Evolutionary conservation across 2,113 vertebrate species (phyloP), one percentile per base, ranked within the genome.

Genomic region (Steatornis caripensis): DNA sequence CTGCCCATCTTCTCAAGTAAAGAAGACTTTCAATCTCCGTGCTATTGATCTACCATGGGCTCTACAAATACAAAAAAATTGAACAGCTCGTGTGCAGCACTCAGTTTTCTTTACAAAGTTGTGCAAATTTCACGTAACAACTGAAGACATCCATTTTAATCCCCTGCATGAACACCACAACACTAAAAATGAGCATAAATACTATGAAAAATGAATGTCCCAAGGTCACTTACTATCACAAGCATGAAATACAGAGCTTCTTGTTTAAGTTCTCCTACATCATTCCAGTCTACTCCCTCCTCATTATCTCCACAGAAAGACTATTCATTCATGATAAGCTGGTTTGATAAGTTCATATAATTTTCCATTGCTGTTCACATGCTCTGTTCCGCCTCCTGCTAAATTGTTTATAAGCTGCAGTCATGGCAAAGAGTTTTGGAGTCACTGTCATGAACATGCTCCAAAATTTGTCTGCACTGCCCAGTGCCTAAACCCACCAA

Each of bases 361-460:
- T 78, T 94, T 84, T 94, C 84, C 57, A 62, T 66, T 6, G 5
- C 82, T 62, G 60, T 45, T 91, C 90, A 78, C 62, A 81, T n/a
- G 78, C 78, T 79, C 78, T 62, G n/a, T 66, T 85, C 57, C 90
- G 69, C n/a, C 95, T 84, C 39, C 74, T 93, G 93, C 91, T 83
- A 92, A 94, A 81, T 11, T 55, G 37, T 64, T 89, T 91, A 85
- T 77, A 95, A 96, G 96, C 66, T 89, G 90, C 92, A 94, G 94
- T 87, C 82, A 76, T 0, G 2, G 54, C 74, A 69, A 90, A 95
- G n/a, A 49, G 27, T 16, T 75, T 78, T 53, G 90, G 90, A 87
- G 70, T 77, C 87, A 85, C 26, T 61, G 45, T 68, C 70, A 58
- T 36, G 64, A 74, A 90, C 81, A 92, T 93, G 75, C 46, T 97